Evolutionary conservation across 2,888 invertebrate genomes (phyloP).

Genomic region (Ophioninae sp.): DNA sequence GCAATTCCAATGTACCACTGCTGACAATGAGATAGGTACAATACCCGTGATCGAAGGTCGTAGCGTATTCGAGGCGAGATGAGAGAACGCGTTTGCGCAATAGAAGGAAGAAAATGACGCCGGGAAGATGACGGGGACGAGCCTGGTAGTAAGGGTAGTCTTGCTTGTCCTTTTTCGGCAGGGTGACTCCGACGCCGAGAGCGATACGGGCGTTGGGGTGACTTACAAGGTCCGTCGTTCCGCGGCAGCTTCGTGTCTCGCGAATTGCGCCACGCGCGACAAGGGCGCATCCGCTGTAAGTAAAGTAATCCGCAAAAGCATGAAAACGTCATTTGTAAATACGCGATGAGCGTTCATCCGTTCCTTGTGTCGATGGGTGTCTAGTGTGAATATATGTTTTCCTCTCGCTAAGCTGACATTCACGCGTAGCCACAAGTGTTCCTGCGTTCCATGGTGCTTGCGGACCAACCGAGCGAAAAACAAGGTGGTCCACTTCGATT

Average conservation of each 20-base stretch:
- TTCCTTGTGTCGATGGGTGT: neutral
- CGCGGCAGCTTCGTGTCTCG: conserved; percentile 80
- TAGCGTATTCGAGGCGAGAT: conserved; percentile 14
- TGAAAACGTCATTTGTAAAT: conserved; percentile 45
- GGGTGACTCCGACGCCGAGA: conserved; percentile 80
- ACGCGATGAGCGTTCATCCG: conserved; percentile 42
- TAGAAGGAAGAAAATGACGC: conserved; percentile 20
- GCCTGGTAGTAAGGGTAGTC: conserved; percentile 77
- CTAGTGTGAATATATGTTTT: conserved; percentile 63
- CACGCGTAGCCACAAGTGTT: neutral
- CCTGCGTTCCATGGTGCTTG: conserved; percentile 17
- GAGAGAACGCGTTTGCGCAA: conserved; percentile 27
- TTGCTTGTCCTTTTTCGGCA: conserved; percentile 77
- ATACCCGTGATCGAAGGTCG: neutral
- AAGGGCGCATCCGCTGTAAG: conserved; percentile 80
- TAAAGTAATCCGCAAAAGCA: conserved; percentile 70
- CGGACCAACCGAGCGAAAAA: neutral
- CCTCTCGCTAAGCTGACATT: conserved; percentile 1
- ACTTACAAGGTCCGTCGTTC: conserved; percentile 84
- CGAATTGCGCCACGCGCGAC: conserved; percentile 79
- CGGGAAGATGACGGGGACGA: conserved; percentile 52
- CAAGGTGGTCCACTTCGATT: neutral
- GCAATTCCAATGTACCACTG: neutral
- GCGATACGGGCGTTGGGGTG: conserved; percentile 85
- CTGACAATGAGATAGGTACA: neutral